Percentiles rank a stretch among this genome's conserved stretches.
Evolutionary conservation across 2,888 invertebrate species (phyloP).

Genomic region (Allygus modestus): DNA sequence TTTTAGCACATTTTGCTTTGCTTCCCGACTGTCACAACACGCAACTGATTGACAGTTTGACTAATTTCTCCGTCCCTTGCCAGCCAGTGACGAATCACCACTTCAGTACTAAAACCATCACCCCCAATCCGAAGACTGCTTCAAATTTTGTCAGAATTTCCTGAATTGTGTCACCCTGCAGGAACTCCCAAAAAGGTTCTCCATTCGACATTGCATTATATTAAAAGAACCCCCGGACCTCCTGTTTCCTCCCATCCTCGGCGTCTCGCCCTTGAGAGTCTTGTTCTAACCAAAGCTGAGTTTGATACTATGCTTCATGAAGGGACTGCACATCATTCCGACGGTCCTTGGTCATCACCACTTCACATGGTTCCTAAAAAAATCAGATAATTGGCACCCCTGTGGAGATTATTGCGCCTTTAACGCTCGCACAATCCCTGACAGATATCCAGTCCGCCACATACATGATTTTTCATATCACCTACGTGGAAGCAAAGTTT

Average conservation of each 20-base stretch:
- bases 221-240: slow-evolving; percentile 71
- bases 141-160: slow-evolving; percentile 50
- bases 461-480: neutral
- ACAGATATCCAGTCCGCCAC: slow-evolving; percentile 72
- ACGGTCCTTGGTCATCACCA: slow-evolving; percentile 66
- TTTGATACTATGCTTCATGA: slow-evolving; percentile 70
- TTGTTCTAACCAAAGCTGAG: slow-evolving; percentile 70
- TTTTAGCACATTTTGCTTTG: neutral
- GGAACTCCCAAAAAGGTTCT: neutral
- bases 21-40: neutral
- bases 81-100: neutral
- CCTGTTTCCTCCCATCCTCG: slow-evolving; percentile 71
- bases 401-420: slow-evolving; percentile 73
- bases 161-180: slow-evolving; percentile 26
- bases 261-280: slow-evolving; percentile 71
- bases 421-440: slow-evolving; percentile 72
- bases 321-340: slow-evolving; percentile 71
- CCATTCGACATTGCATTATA: slow-evolving; percentile 66
- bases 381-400: slow-evolving; percentile 71
- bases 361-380: slow-evolving; percentile 23
- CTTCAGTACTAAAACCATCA: neutral
- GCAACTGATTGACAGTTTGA: neutral
- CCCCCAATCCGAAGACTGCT: neutral
- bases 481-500: neutral
- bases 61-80: neutral